Conservation (phyloP, 2,888 invertebrate genomes). For the Ophion slaviceki region DNA sequence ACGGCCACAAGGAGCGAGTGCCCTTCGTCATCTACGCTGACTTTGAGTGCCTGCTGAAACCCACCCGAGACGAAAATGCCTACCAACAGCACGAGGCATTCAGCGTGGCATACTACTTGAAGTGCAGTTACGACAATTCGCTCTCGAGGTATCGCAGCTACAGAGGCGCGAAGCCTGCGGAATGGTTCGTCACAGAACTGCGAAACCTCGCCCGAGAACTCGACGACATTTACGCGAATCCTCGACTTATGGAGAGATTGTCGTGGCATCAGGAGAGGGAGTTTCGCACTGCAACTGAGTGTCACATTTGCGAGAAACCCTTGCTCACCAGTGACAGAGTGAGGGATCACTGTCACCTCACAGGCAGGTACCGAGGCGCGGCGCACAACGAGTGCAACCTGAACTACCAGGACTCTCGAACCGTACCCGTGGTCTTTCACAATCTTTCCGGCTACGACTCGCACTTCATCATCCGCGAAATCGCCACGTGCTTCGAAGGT, state of each 20-base stretch:
- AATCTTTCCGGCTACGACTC: conserved; percentile 73
- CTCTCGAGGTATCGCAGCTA: conserved; percentile 47
- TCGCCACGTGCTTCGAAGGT: too few species aligned
- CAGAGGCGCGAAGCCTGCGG: conserved; percentile 40
- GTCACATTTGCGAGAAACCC: conserved; percentile 66
- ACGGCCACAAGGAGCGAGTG: conserved; percentile 48
- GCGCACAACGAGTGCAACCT: conserved; percentile 71
- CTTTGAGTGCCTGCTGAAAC: conserved; percentile 53
- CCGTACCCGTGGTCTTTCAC: conserved; percentile 71
- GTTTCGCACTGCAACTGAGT: conserved; percentile 43
- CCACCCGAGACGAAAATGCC: conserved; percentile 17
- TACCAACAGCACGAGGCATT: conserved; percentile 55
- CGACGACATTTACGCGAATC: conserved; percentile 13
- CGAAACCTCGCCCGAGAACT: conserved; percentile 21
- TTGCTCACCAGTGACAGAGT: conserved; percentile 47
- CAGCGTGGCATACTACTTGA: conserved; percentile 44
- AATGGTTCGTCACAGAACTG: conserved; percentile 55
- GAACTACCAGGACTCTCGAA: conserved; percentile 65
- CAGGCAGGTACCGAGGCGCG: conserved; percentile 64
- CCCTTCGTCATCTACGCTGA: conserved; percentile 36
- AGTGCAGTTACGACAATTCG: conserved; percentile 46
- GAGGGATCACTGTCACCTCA: conserved; percentile 67
- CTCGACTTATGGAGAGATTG: conserved; percentile 42
- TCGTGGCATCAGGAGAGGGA: conserved; percentile 32
- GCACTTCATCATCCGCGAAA: conserved; percentile 70